Percentiles rank a stretch among this genome's conserved stretches.
phyloP scores from a whole-genome alignment of 2,888 invertebrate species.

The Toxonevra muliebris region DNA sequence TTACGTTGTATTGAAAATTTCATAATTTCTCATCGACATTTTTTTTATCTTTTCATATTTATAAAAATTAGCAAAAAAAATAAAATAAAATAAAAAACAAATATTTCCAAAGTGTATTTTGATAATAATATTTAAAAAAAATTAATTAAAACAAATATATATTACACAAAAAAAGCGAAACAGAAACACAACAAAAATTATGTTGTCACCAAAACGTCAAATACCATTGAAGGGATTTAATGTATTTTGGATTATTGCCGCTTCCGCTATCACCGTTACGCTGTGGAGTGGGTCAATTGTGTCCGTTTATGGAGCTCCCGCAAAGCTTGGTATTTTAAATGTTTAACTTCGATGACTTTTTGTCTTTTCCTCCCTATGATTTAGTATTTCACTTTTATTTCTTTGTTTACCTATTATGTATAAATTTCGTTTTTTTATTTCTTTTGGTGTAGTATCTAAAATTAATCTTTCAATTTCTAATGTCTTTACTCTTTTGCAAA shows the following conservation, averaged over 20 bases:
- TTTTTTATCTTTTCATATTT: not conserved
- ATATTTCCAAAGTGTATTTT: not conserved
- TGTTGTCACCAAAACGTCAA: conserved; percentile 15
- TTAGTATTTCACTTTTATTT: not conserved
- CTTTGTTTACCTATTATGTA: not conserved
- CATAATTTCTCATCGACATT: not conserved
- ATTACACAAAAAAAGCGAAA: not conserved
- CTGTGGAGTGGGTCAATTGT: conserved; percentile 29
- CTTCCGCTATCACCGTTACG: conserved; percentile 25
- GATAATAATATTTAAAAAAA: not conserved
- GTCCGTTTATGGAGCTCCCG: conserved; percentile 42
- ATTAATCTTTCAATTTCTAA: not conserved
- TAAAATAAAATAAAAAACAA: not conserved
- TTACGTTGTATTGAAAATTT: no score
- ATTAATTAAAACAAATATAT: not conserved
- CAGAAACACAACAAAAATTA: not conserved
- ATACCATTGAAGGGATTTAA: conserved; percentile 9
- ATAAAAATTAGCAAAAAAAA: not conserved
- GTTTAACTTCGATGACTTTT: no score
- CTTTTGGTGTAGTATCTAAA: not conserved
- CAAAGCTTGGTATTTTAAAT: conserved; percentile 43
- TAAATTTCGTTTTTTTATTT: not conserved
- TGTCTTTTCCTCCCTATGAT: no score
- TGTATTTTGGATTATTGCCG: conserved; percentile 30
- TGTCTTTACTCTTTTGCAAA: not conserved